A percentile compares a stretch with the other conserved stretches of the same genome.
phyloP scores from a whole-genome alignment of 1,140 invertebrate genomes.

The Gryllus bimaculatus region DNA sequence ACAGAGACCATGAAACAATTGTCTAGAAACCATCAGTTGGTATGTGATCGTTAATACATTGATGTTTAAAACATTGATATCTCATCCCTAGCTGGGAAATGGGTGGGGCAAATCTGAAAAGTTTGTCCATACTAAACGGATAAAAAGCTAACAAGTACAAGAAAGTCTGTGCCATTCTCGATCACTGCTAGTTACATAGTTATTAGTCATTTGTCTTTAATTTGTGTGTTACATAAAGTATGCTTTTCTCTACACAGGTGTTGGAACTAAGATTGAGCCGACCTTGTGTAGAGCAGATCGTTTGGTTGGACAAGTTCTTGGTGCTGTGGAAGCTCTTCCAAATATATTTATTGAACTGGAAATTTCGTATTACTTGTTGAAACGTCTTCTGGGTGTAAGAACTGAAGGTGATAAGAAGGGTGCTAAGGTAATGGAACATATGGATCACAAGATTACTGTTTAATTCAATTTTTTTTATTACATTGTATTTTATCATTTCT shows the following conservation, averaged over 20 bases:
- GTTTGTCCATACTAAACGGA: no score
- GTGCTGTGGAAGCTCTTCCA: slow-evolving; percentile 92
- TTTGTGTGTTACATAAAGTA: not conserved
- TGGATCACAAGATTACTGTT: not conserved
- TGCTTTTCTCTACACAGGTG: slow-evolving; percentile 47
- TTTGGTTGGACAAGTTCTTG: slow-evolving; percentile 95
- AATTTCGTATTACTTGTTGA: slow-evolving; percentile 94
- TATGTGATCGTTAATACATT: no score
- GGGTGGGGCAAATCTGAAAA: no score
- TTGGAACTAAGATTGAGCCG: slow-evolving; percentile 98
- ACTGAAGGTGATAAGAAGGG: slow-evolving; percentile 99
- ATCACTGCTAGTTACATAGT: not conserved
- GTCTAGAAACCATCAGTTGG: no score
- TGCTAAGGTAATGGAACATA: slow-evolving; percentile 63
- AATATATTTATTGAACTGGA: slow-evolving; percentile 97
- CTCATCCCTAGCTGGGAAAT: no score
- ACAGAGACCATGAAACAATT: no score
- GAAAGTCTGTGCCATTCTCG: no score
- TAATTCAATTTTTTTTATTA: not conserved
- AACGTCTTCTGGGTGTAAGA: slow-evolving; percentile 90
- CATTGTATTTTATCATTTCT: slow-evolving; percentile 20
- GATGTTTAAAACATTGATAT: no score
- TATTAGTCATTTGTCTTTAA: not conserved
- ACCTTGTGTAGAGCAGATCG: slow-evolving; percentile 95
- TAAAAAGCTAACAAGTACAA: no score